Conservation (phyloP, 2,888 invertebrate genomes). For the Drosophila pseudotakahashii region DNA sequence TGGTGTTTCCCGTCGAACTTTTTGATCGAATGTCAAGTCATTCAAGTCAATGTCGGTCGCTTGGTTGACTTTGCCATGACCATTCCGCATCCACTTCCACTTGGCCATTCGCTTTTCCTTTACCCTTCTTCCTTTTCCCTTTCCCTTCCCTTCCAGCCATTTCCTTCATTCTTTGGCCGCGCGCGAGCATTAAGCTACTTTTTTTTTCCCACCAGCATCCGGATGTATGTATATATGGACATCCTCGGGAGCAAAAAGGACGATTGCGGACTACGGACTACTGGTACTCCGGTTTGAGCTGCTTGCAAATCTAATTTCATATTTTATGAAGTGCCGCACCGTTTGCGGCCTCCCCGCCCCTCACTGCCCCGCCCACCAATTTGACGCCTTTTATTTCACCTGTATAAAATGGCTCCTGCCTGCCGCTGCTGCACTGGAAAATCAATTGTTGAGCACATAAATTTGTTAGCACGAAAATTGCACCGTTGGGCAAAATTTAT, state of each 20-base stretch:
- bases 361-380: conserved; percentile 29
- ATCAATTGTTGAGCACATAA: conserved; percentile 78
- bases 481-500: conserved; percentile 76
- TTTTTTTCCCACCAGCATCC: conserved; percentile 25
- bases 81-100: conserved; percentile 54
- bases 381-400: conserved; percentile 55
- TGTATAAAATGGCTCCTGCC: conserved; percentile 44
- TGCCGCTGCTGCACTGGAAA: conserved; percentile 68
- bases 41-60: conserved; percentile 64
- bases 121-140: not conserved
- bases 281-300: conserved; percentile 18
- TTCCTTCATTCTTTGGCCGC: conserved; percentile 30
- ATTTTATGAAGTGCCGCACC: conserved; percentile 74
- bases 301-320: conserved; percentile 78
- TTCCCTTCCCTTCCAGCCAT: conserved; percentile 6
- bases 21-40: conserved; percentile 76
- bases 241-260: conserved; percentile 38
- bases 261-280: conserved; percentile 2
- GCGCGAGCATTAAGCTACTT: conserved; percentile 53
- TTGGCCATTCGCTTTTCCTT: conserved; percentile 15
- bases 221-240: conserved; percentile 60
- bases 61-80: conserved; percentile 55
- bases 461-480: conserved; percentile 75
- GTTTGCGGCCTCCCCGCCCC: conserved; percentile 13
- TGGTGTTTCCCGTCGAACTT: conserved; percentile 61